Evolutionary conservation across 2,888 invertebrate species (phyloP), one percentile per base, ranked within the genome.

Genomic region (Drosophila quasianomalipes): DNA sequence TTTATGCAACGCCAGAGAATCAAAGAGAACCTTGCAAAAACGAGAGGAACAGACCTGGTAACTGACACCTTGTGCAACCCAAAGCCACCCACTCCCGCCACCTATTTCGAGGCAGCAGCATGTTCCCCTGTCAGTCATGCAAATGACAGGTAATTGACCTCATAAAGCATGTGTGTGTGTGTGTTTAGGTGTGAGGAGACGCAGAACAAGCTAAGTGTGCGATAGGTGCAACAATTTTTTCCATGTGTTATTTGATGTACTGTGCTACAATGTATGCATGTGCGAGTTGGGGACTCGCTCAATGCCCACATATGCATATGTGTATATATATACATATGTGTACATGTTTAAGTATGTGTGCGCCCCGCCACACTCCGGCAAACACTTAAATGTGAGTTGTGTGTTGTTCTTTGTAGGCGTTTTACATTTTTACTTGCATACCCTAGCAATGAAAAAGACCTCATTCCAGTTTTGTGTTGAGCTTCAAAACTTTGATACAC

Each of bases 131-230:
- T 68, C 75, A 85, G 73, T 90, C 89, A 85, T 90, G 85, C 84
- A 85, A 85, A 90, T 85, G 90, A 87, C 91, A 87, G 91, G 87
- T 87, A 87, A 87, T 87, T 87, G 87, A 87, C 87, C 87, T 79
- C 85, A 87, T 83, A 88, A 90, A 81, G 76, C 67, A 70, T 72
- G 61, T 76, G 44, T 71, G 28, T n/a, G 26, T n/a, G 28, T 28
- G 16, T 39, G 57, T 12, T 26, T 26, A 35, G 19, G 58, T 16
- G 44, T 28, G 37, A n/a, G 37, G n/a, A 55, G 59, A 41, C 30
- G 19, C 31, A 28, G 33, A 35, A 26, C 22, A 63, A 35, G 61
- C 61, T 31, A 30, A 44, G 67, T 41, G 59, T 47, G 70, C 66
- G 59, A 65, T 71, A 70, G 58, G 84, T 85, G 91, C 86, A 87